phyloP scores from a whole-genome alignment of 2,113 vertebrate genomes.

The Motacilla tschutschensis region DNA sequence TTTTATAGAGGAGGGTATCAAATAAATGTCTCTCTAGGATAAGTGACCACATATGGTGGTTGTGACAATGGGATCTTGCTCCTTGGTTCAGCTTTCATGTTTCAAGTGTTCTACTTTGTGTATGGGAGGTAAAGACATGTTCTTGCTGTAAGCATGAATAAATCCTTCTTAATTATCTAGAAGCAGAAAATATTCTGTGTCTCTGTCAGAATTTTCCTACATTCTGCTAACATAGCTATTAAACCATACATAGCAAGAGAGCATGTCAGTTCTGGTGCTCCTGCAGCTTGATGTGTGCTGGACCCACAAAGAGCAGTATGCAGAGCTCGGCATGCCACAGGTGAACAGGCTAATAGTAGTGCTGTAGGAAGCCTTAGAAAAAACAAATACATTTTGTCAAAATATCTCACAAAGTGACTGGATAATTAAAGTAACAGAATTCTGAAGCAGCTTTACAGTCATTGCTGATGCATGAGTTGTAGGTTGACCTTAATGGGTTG shows the following conservation, averaged over 20 bases:
- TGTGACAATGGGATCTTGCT: neutral
- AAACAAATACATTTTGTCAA: neutral
- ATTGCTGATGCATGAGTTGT: neutral
- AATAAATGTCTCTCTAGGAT: neutral
- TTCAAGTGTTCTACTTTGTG: neutral
- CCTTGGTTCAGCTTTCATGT: neutral
- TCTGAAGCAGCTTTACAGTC: neutral
- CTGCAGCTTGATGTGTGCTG: neutral
- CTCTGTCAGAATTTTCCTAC: neutral
- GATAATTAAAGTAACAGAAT: neutral
- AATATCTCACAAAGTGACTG: neutral
- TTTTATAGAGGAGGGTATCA: neutral
- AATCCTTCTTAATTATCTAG: neutral
- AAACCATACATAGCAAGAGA: neutral
- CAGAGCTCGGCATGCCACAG: neutral
- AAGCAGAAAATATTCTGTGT: neutral
- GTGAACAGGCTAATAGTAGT: neutral
- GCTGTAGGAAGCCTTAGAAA: neutral
- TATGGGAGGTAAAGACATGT: neutral
- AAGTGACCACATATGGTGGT: neutral
- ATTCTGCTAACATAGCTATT: neutral
- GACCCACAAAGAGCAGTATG: neutral
- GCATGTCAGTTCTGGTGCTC: neutral
- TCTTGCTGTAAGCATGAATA: neutral
- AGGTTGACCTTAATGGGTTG: neutral